These are phyloP conservation scores for Hapalemur alaotrensis DNA, from an alignment of 2,797 vertebrate genomes.

Conservation along the genomic window DNA sequence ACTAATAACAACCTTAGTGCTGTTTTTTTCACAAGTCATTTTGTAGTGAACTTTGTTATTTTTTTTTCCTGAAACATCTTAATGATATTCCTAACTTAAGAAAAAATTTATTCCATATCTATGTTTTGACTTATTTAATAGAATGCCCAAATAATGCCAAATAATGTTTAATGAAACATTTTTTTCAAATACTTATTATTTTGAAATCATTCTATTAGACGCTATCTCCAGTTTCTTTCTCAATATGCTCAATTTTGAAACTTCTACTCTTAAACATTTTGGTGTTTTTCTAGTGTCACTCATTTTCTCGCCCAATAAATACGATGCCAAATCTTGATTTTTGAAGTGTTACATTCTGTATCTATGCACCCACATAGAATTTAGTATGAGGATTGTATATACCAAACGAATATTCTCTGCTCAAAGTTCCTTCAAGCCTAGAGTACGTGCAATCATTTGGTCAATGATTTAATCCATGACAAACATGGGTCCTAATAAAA, in stretches of 20 bases:
- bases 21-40: background rate
- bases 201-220: background rate
- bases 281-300: background rate
- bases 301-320: background rate
- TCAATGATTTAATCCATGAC: background rate
- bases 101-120: background rate
- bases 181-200: constrained; percentile 7
- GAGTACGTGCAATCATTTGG: background rate
- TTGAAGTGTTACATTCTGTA: background rate
- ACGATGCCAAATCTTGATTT: background rate
- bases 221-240: background rate
- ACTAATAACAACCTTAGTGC: background rate
- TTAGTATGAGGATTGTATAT: background rate
- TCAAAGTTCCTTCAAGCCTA: background rate
- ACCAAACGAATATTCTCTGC: background rate
- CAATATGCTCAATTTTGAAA: background rate
- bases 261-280: background rate
- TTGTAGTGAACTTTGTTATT: background rate
- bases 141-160: background rate
- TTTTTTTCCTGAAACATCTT: background rate
- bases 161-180: background rate
- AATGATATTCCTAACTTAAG: background rate
- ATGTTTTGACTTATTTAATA: background rate
- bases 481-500: background rate
- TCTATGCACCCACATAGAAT: background rate